Conservation (phyloP, 1,140 invertebrate genomes). For the Lithobius niger region DNA sequence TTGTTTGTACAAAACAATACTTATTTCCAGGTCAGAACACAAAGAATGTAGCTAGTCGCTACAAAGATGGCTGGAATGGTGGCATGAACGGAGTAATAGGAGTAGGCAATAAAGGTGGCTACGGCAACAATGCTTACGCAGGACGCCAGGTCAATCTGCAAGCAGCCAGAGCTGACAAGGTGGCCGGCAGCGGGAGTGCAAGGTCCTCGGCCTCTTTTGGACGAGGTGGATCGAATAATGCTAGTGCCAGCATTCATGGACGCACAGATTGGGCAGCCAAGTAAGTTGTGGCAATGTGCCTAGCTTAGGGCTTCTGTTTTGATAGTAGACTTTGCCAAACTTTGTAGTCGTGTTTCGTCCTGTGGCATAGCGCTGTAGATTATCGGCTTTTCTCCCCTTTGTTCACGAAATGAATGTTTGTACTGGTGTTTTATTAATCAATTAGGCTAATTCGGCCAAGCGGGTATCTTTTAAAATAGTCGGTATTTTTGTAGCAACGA, state of each 20-base stretch:
- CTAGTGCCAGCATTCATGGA: slow-evolving; percentile 34
- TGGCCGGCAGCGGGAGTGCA: slow-evolving; percentile 19
- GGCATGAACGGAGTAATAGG: slow-evolving; percentile 20
- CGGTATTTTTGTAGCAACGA: too few relatives aligned
- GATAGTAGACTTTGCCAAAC: too few relatives aligned
- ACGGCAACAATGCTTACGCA: slow-evolving; percentile 3
- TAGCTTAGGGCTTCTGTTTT: too few relatives aligned
- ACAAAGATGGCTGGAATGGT: slow-evolving; percentile 8
- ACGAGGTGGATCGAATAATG: slow-evolving; percentile 27
- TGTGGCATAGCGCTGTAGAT: too few relatives aligned
- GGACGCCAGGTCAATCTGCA: background rate
- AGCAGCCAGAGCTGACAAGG: slow-evolving; percentile 15
- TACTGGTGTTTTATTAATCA: too few relatives aligned
- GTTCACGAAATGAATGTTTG: too few relatives aligned
- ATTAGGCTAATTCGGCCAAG: too few relatives aligned
- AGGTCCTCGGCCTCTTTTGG: slow-evolving; percentile 27
- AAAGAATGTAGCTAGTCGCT: slow-evolving; percentile 24
- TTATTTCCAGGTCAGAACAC: slow-evolving; percentile 29
- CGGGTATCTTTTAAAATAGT: too few relatives aligned
- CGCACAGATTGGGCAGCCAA: slow-evolving; percentile 49
- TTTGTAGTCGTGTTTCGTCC: too few relatives aligned
- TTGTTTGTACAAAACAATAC: too few relatives aligned
- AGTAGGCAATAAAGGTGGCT: slow-evolving; percentile 18
- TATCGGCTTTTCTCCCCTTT: too few relatives aligned
- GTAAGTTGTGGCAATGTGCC: too few relatives aligned